Evolutionary conservation across 2,888 invertebrate species (phyloP).

Genomic region (Drepana falcataria): DNA sequence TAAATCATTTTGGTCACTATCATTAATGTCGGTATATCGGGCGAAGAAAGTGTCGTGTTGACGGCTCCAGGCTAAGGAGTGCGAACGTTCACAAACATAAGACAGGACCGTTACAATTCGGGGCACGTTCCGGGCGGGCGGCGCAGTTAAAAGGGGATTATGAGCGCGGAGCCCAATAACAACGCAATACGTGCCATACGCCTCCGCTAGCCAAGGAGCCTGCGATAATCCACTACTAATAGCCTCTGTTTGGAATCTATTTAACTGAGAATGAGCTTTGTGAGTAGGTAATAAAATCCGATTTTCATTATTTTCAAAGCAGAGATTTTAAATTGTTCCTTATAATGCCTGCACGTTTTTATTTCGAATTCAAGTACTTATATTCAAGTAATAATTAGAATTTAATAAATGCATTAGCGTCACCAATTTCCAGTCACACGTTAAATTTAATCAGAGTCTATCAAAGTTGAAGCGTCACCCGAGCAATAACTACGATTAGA

Average conservation of each 20-base stretch:
- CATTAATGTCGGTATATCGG: too few species aligned
- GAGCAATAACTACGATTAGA: slow-evolving; percentile 72
- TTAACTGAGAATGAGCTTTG: too few species aligned
- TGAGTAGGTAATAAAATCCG: not conserved
- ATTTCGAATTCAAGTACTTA: not conserved
- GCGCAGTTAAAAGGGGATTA: slow-evolving; percentile 76
- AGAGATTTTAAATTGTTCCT: too few species aligned
- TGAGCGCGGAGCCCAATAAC: slow-evolving; percentile 70
- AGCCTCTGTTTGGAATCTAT: slow-evolving; percentile 26
- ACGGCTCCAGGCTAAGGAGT: slow-evolving; percentile 47
- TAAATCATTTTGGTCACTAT: too few species aligned
- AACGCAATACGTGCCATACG: slow-evolving; percentile 48
- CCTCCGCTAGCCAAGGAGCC: slow-evolving; percentile 28
- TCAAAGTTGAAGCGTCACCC: slow-evolving; percentile 56
- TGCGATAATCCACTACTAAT: slow-evolving; percentile 51
- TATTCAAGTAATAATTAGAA: slow-evolving; percentile 6
- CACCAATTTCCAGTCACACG: slow-evolving; percentile 53
- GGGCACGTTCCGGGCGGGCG: slow-evolving; percentile 54
- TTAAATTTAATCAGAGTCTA: slow-evolving; percentile 69
- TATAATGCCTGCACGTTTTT: not conserved
- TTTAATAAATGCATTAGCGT: slow-evolving; percentile 33
- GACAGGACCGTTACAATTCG: slow-evolving; percentile 52
- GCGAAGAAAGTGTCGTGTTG: slow-evolving; percentile 24
- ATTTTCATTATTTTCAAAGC: too few species aligned
- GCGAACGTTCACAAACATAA: slow-evolving; percentile 60